Percentiles rank a stretch among this genome's conserved stretches.
These are phyloP conservation scores for Scaptodrosophila lebanonensis DNA, from an alignment of 1,140 invertebrate genomes.

Conservation along the genomic window DNA sequence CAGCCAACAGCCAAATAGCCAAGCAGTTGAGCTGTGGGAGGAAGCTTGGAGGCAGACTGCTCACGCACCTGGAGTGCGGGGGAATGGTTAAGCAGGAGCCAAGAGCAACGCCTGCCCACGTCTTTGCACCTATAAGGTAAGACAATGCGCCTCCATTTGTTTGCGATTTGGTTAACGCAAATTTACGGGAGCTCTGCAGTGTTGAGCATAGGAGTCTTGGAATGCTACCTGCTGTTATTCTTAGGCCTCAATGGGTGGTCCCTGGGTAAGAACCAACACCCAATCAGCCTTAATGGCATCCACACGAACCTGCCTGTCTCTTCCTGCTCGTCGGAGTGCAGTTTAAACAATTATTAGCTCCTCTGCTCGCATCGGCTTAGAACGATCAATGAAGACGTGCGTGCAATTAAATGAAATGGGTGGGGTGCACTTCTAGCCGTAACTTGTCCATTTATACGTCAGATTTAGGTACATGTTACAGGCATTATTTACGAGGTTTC, in stretches of 20 bases:
- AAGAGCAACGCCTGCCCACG: constrained; percentile 20
- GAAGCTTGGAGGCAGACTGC: constrained; percentile 45
- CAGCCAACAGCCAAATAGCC: constrained; percentile 42
- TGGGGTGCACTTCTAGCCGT: constrained; percentile 16
- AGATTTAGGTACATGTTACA: too few species aligned
- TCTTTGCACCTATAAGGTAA: constrained; percentile 43
- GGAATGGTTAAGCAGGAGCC: too few species aligned
- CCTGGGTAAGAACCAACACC: constrained; percentile 2
- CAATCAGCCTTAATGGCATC: constrained; percentile 12
- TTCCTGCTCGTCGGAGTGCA: constrained; percentile 10
- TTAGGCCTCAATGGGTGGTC: constrained; percentile 52
- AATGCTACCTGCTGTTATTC: constrained; percentile 20
- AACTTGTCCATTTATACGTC: too few species aligned
- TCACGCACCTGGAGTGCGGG: constrained; percentile 38
- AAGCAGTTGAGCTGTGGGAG: too few species aligned
- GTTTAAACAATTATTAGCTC: neutral
- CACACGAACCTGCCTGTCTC: constrained; percentile 10
- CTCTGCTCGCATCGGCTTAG: neutral
- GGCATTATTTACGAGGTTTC: too few species aligned
- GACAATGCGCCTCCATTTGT: constrained; percentile 62
- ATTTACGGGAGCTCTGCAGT: constrained; percentile 50
- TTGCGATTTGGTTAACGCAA: constrained; percentile 61
- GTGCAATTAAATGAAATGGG: constrained; percentile 35
- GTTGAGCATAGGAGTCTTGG: constrained; percentile 28
- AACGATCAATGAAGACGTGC: constrained; percentile 22